These are phyloP conservation scores for Furcifer pardalis DNA, from an alignment of 2,797 vertebrate species.

Conservation along the genomic window DNA sequence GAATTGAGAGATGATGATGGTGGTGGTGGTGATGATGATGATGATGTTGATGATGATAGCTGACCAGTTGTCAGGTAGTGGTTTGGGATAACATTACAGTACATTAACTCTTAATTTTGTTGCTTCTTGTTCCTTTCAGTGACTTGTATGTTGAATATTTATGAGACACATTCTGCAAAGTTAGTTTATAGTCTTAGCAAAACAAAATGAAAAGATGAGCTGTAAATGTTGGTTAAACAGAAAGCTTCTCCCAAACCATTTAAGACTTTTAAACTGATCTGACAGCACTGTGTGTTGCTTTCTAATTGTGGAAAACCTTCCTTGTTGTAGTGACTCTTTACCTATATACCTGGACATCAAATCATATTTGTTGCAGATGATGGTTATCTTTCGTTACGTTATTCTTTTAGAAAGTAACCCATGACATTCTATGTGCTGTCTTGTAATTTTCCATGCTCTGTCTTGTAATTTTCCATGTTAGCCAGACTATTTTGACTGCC, in stretches of 20 bases:
- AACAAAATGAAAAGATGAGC: background rate
- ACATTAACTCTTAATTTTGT: background rate
- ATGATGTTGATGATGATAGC: background rate
- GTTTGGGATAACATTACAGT: background rate
- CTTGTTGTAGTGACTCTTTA: background rate
- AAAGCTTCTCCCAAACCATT: background rate
- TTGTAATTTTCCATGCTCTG: slow-evolving; percentile 9
- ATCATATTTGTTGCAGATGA: background rate
- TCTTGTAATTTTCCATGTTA: slow-evolving; percentile 12
- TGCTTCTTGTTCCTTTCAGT: background rate
- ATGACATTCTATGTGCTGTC: background rate
- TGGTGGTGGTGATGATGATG: too few species aligned
- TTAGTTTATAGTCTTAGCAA: background rate
- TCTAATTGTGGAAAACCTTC: background rate
- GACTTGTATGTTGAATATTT: background rate
- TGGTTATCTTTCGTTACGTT: background rate
- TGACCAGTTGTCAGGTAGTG: background rate
- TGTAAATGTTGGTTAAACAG: background rate
- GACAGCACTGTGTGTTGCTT: background rate
- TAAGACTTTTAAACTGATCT: background rate
- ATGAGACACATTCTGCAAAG: background rate
- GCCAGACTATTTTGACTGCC: background rate
- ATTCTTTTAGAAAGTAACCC: background rate
- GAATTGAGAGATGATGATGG: background rate
- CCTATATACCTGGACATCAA: background rate